Evolutionary conservation across 2,113 vertebrate genomes (phyloP).

Genomic region (Poeciliopsis retropinna): DNA sequence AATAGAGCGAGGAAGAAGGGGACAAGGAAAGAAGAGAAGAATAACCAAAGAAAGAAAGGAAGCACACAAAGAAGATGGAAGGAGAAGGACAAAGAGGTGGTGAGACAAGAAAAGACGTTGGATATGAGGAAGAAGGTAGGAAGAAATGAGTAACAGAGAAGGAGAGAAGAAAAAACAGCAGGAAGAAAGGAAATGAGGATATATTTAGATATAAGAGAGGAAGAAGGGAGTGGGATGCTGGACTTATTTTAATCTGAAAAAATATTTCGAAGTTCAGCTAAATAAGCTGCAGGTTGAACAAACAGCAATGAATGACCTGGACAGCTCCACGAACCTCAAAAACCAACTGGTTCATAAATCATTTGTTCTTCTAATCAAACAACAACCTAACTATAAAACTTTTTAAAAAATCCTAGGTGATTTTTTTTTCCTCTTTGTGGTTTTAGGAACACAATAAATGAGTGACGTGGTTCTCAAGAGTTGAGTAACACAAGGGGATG

Average conservation of each 20-base stretch:
- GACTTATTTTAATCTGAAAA: too few relatives aligned
- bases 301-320: not conserved
- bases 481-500: constrained; percentile 17
- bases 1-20: not conserved
- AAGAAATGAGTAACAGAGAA: not conserved
- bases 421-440: not conserved
- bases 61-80: not conserved
- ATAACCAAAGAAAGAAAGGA: not conserved
- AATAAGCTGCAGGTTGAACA: too few relatives aligned
- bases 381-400: constrained; percentile 11
- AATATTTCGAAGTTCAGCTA: too few relatives aligned
- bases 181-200: not conserved
- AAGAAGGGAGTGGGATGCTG: too few relatives aligned
- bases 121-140: not conserved
- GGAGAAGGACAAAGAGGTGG: not conserved
- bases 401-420: constrained; percentile 11
- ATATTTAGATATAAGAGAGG: not conserved
- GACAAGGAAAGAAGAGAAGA: not conserved
- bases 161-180: not conserved
- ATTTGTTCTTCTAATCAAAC: not conserved
- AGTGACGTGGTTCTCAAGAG: constrained; percentile 5
- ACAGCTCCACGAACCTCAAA: not conserved
- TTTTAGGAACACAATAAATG: constrained; percentile 4
- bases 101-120: not conserved
- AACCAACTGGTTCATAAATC: not conserved